Conservation (phyloP, 2,797 vertebrate genomes). For the Phalanger gymnotis region DNA sequence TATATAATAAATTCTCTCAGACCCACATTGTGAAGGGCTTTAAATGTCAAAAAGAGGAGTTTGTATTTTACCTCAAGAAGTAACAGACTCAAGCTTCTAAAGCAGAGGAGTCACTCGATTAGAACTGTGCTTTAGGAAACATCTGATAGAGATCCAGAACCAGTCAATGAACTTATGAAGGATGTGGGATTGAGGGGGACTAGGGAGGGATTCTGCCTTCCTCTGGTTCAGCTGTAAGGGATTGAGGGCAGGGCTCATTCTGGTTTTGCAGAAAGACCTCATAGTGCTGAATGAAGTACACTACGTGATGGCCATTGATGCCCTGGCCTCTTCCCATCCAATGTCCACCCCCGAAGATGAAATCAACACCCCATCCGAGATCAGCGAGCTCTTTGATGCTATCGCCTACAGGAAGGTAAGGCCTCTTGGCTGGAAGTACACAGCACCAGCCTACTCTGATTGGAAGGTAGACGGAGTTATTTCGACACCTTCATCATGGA, state of each 20-base stretch:
- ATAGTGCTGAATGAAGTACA: conserved; percentile 90
- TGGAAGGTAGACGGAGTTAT: background rate
- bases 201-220: background rate
- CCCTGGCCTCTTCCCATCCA: conserved; percentile 92
- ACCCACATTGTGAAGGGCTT: background rate
- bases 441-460: too few species aligned
- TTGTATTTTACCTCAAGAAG: background rate
- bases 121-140: background rate
- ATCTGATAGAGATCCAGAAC: background rate
- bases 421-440: background rate
- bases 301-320: conserved; percentile 89
- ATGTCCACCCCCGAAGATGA: conserved; percentile 89
- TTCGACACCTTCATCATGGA: background rate
- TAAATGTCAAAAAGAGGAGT: background rate
- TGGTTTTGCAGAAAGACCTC: conserved; percentile 89
- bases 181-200: background rate
- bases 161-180: background rate
- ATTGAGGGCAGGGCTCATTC: accelerated
- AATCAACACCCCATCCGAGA: conserved; percentile 90
- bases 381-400: conserved; percentile 92
- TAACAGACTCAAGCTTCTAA: background rate
- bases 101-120: background rate
- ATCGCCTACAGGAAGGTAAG: conserved; percentile 97
- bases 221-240: background rate
- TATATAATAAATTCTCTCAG: background rate